phyloP scores from a whole-genome alignment of 2,888 invertebrate genomes.

The Hecatera dysodea region DNA sequence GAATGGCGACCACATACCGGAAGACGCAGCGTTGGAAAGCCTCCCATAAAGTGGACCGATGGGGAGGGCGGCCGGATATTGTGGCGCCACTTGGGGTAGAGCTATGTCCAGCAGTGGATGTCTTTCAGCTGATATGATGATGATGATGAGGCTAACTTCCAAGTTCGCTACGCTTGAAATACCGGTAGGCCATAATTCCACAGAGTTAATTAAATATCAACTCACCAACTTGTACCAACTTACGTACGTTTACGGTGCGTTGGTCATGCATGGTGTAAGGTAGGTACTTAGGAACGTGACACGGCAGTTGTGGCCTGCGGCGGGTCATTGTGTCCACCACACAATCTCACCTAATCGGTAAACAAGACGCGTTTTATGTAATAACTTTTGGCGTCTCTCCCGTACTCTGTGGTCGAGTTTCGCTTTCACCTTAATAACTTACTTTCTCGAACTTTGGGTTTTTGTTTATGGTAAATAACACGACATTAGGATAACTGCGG shows the following conservation, averaged over 20 bases:
- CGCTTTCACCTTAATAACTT: slow-evolving; percentile 85
- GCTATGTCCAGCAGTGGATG: too few species aligned
- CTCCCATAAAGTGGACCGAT: too few species aligned
- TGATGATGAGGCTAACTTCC: too few species aligned
- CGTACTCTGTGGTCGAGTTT: slow-evolving; percentile 77
- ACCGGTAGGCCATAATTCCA: not conserved
- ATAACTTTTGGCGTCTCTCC: slow-evolving; percentile 80
- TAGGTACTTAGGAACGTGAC: slow-evolving; percentile 39
- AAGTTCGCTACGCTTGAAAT: not conserved
- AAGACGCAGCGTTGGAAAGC: too few species aligned
- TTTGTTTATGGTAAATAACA: slow-evolving; percentile 65
- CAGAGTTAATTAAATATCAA: too few species aligned
- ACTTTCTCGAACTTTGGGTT: slow-evolving; percentile 84
- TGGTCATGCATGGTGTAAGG: slow-evolving; percentile 15
- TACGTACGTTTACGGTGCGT: not conserved
- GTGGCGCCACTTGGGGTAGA: too few species aligned
- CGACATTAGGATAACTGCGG: slow-evolving; percentile 54
- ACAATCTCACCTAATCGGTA: slow-evolving; percentile 82
- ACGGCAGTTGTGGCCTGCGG: slow-evolving; percentile 54
- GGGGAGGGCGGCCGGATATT: too few species aligned
- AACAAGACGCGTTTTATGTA: slow-evolving; percentile 83
- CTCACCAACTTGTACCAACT: too few species aligned
- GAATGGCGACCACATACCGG: too few species aligned
- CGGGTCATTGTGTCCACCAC: slow-evolving; percentile 62
- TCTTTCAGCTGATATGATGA: too few species aligned